Base-by-base conservation (phyloP, 1,140 invertebrate species). In the Bombus waltoni region DNA sequence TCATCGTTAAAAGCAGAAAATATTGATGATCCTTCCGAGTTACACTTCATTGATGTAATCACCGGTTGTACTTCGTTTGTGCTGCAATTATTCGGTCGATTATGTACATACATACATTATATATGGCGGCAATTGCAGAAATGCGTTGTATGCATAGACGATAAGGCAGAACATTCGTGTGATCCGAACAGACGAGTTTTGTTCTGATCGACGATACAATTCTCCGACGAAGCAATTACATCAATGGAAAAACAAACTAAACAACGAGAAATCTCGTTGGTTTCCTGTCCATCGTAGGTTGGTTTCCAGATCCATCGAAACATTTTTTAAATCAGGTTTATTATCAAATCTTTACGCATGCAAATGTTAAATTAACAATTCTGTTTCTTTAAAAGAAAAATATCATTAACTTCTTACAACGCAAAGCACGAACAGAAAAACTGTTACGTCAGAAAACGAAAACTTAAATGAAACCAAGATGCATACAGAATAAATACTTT, bases 171-270 rank as follows among this genome's bases (percentile, higher is more conserved):
- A 32, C 15, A 38, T 70, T 15, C 38, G 22, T 13, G 6, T 35
- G 13, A 40, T 73, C 53, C 65, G 22, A 28, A 32, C 62, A 65
- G 73, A 73, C 75, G 40, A 40, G 83, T 79, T 84, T 79, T 47
- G 28, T 13, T 84, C 65, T 57, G 35, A 35, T 62, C 57, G 18
- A 18, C 13, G 40, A 40, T 15, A 18, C 66, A 32, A 40, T 72
- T 40, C 28, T 72, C 11, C 4, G 25, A 44, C 4, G 3, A n/a
- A 40, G 40, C 28, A 40, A 42, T 59, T 77, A 18, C 44, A 25
- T 53, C 32, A 9, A 18, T 25, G 32, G 22, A 57, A 57, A 35
- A 57, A 35, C 22, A 10, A 53, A 22, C 38, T 25, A 57, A 1
- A 62, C 22, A 53, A 22, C 22, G 47, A 53, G 5, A 53, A 22